Evolutionary conservation across 2,888 invertebrate species (phyloP).

Genomic region (Listrodromus nycthemerus): DNA sequence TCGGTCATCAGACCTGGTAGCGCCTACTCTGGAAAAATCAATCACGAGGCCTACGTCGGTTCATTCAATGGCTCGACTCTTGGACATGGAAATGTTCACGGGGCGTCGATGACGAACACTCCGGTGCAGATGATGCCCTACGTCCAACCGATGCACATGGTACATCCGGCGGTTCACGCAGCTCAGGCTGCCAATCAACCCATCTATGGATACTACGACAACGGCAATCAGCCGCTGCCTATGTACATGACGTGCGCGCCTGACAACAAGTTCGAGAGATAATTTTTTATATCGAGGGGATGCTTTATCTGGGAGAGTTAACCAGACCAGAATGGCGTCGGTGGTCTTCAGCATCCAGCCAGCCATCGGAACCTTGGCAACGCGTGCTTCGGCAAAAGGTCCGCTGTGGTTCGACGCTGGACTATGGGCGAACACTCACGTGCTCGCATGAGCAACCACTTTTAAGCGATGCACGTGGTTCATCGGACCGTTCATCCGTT

Average conservation of each 20-base stretch:
- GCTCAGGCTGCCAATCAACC: slow-evolving; percentile 73
- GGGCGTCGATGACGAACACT: slow-evolving; percentile 73
- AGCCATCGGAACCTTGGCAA: too few relatives aligned
- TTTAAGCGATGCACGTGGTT: slow-evolving; percentile 80
- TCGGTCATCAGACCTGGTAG: slow-evolving; percentile 81
- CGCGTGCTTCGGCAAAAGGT: too few relatives aligned
- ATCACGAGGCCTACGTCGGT: slow-evolving; percentile 79
- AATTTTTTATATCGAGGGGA: slow-evolving; percentile 56
- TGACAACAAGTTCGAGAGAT: slow-evolving; percentile 81
- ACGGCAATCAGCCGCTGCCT: slow-evolving; percentile 76
- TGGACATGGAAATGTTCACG: slow-evolving; percentile 75
- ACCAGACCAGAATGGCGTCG: slow-evolving; percentile 78
- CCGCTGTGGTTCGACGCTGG: slow-evolving; percentile 67
- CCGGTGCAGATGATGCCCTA: slow-evolving; percentile 82
- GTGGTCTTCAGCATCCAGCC: slow-evolving; percentile 80
- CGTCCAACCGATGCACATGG: slow-evolving; percentile 80
- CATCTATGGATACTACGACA: slow-evolving; percentile 82
- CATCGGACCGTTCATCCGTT: slow-evolving; percentile 75
- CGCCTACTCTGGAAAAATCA: slow-evolving; percentile 80
- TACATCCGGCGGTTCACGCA: slow-evolving; percentile 75
- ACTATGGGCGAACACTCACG: slow-evolving; percentile 77
- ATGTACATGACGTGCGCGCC: slow-evolving; percentile 80
- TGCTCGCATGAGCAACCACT: slow-evolving; percentile 81
- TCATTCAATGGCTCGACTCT: slow-evolving; percentile 80
- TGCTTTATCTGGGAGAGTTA: slow-evolving; percentile 64